phyloP scores from a whole-genome alignment of 1,140 invertebrate genomes.

The Drosophila sulfurigaster region DNA sequence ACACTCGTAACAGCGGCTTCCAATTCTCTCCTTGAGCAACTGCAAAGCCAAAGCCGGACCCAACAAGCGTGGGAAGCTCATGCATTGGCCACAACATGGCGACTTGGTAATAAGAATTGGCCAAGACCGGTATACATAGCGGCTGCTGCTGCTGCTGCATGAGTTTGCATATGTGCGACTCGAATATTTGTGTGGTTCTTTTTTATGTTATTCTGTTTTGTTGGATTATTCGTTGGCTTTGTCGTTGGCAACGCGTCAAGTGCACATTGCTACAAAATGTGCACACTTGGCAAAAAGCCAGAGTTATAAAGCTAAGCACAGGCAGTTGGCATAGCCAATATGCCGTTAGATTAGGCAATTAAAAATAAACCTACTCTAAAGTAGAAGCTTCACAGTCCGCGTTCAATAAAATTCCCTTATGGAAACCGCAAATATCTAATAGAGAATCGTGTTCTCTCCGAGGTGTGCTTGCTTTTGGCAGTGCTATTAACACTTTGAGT shows the following conservation, averaged over 20 bases:
- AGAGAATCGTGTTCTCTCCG: neutral
- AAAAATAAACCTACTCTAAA: slow-evolving; percentile 18
- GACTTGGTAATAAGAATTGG: slow-evolving; percentile 31
- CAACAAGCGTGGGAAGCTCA: slow-evolving; percentile 44
- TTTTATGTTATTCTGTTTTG: neutral
- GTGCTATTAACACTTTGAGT: slow-evolving; percentile 27
- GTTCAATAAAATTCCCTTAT: slow-evolving; percentile 18
- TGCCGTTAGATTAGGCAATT: slow-evolving; percentile 39
- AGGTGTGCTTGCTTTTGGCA: slow-evolving; percentile 33
- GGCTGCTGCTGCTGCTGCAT: slow-evolving; percentile 4
- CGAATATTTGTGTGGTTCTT: slow-evolving; percentile 6
- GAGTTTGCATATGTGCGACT: slow-evolving; percentile 41
- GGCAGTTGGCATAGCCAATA: slow-evolving; percentile 24
- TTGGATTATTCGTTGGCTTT: slow-evolving; percentile 1
- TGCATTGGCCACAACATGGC: slow-evolving; percentile 4
- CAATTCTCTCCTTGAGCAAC: slow-evolving; percentile 33
- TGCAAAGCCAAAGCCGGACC: slow-evolving; percentile 13
- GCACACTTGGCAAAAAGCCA: slow-evolving; percentile 12
- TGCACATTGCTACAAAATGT: slow-evolving; percentile 31
- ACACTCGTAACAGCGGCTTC: slow-evolving; percentile 21
- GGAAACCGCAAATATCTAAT: slow-evolving; percentile 24
- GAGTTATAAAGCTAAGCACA: neutral
- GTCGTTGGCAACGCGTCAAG: slow-evolving; percentile 21
- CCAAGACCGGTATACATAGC: slow-evolving; percentile 4
- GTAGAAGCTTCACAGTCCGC: neutral